Evolutionary conservation across 2,113 vertebrate species (phyloP).

Genomic region (Jaculus jaculus): DNA sequence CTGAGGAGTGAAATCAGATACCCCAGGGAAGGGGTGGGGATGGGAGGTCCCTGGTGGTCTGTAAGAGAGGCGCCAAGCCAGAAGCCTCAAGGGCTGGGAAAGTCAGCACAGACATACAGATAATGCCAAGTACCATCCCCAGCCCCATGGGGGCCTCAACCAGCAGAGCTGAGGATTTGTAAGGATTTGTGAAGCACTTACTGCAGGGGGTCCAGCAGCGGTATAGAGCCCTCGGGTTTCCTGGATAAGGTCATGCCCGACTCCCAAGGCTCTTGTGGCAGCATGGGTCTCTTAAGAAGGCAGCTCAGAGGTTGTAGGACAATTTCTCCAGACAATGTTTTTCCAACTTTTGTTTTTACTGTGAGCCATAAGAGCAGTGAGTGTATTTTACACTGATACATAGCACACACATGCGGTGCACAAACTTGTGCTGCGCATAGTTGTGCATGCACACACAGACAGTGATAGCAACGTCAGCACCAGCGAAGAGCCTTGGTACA

Average conservation of each 20-base stretch:
- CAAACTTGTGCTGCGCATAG: background rate
- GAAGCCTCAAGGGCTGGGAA: slow-evolving; percentile 47
- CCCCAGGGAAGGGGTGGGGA: slow-evolving; percentile 46
- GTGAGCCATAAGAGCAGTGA: background rate
- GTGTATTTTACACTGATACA: background rate
- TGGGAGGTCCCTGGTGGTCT: slow-evolving; percentile 63
- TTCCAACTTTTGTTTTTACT: background rate
- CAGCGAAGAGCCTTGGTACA: background rate
- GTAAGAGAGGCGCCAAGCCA: slow-evolving; percentile 30
- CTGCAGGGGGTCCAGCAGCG: background rate
- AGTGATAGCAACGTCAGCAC: background rate
- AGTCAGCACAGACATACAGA: slow-evolving; percentile 31
- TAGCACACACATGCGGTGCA: background rate
- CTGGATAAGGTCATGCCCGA: slow-evolving; percentile 19
- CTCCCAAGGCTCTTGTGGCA: background rate
- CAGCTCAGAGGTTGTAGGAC: background rate
- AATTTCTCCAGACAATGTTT: background rate
- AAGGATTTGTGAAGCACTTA: slow-evolving; percentile 7
- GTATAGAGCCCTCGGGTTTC: background rate
- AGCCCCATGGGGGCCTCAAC: background rate
- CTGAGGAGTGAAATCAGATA: slow-evolving; percentile 74
- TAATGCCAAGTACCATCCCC: slow-evolving; percentile 6
- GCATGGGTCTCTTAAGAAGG: background rate
- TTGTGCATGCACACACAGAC: background rate
- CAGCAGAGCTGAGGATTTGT: background rate